These are phyloP conservation scores for Arvicanthis niloticus DNA, from an alignment of 2,113 vertebrate genomes.

Conservation along the genomic window DNA sequence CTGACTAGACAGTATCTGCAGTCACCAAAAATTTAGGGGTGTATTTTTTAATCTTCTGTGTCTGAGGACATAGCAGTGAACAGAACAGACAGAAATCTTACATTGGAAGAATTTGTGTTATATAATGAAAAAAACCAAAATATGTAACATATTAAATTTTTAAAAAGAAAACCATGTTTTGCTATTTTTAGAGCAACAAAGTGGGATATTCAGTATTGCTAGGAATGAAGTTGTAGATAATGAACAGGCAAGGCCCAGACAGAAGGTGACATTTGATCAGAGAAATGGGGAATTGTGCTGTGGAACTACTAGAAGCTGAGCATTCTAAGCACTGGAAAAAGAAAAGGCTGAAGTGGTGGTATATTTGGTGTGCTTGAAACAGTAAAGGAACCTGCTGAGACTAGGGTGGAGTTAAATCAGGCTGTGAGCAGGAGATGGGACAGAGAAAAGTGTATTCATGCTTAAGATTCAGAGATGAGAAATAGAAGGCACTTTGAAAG, in stretches of 20 bases:
- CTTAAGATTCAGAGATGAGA: slow-evolving; percentile 14
- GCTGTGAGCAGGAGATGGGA: not conserved
- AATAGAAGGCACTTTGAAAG: not conserved
- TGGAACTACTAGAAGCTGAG: not conserved
- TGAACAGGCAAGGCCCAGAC: not conserved
- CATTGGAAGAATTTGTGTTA: not conserved
- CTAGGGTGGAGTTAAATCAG: not conserved
- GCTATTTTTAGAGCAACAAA: not conserved
- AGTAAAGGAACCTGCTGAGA: not conserved
- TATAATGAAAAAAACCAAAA: not conserved
- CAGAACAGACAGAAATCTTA: not conserved
- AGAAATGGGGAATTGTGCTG: not conserved
- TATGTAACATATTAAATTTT: not conserved
- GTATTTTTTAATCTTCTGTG: not conserved
- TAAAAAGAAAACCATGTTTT: not conserved
- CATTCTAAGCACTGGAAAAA: not conserved
- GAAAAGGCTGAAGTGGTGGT: not conserved
- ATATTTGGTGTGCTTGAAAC: not conserved
- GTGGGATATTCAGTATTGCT: not conserved
- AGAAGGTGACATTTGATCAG: not conserved
- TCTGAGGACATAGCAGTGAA: not conserved
- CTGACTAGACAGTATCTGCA: slow-evolving; percentile 3
- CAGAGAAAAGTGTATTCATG: not conserved
- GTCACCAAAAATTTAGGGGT: not conserved
- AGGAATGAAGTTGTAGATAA: not conserved